A percentile compares a stretch with the other conserved stretches of the same genome.
phyloP scores from a whole-genome alignment of 2,797 vertebrate species.

The Bovichtus diacanthus region DNA sequence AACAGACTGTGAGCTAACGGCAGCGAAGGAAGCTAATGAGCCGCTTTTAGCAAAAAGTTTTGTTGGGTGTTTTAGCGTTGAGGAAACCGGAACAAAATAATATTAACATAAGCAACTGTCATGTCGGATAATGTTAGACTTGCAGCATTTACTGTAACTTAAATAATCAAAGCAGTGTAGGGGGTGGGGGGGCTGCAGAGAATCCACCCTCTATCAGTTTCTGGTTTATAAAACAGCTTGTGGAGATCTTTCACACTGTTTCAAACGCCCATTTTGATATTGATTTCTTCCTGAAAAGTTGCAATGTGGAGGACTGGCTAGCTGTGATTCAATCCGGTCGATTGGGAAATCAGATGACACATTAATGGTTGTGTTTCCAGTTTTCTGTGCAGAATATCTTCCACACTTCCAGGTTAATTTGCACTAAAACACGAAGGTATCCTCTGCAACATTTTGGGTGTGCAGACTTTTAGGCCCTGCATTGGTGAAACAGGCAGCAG shows the following conservation, averaged over 20 bases:
- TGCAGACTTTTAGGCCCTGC: conserved; percentile 8
- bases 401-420: background rate
- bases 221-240: background rate
- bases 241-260: background rate
- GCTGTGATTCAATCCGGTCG: conserved; percentile 9
- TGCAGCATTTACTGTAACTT: background rate
- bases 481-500: background rate
- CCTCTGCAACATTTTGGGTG: background rate
- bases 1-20: conserved; percentile 39
- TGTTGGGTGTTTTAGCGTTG: background rate
- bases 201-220: background rate
- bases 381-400: background rate
- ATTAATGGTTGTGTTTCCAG: background rate
- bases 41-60: conserved; percentile 56
- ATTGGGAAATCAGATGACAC: background rate
- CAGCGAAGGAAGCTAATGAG: conserved; percentile 41
- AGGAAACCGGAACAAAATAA: background rate
- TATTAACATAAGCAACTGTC: background rate
- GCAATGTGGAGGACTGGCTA: background rate
- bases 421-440: background rate
- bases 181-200: background rate
- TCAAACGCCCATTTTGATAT: background rate
- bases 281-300: conserved; percentile 34
- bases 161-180: background rate
- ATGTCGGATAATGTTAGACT: background rate